Percentiles rank a stretch among this genome's conserved stretches.
Evolutionary conservation across 2,113 vertebrate species (phyloP).

Genomic region (Anhinga anhinga): DNA sequence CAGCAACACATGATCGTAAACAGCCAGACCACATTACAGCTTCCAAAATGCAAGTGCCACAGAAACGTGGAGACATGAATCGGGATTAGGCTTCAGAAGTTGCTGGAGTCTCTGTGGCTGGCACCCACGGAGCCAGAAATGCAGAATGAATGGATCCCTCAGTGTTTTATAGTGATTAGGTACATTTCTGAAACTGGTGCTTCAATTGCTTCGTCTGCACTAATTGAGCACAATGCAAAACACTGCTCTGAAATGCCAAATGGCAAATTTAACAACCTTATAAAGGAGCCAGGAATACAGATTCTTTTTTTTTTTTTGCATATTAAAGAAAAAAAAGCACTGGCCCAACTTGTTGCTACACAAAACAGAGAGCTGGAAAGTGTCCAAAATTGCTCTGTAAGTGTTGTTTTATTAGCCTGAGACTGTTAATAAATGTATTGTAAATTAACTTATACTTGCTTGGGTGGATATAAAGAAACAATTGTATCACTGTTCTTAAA

Average conservation of each 20-base stretch:
- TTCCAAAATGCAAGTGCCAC: conserved; percentile 6
- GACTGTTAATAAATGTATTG: conserved; percentile 61
- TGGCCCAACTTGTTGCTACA: conserved; percentile 22
- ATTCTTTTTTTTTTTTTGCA: conserved; percentile 14
- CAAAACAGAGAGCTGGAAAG: conserved; percentile 54
- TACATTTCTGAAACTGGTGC: conserved; percentile 37
- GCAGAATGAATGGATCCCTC: conserved; percentile 61
- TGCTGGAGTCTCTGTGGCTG: conserved; percentile 56
- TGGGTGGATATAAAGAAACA: conserved; percentile 42
- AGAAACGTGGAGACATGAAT: conserved; percentile 34
- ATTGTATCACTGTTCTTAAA: conserved; percentile 31
- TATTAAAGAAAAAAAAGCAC: conserved; percentile 19
- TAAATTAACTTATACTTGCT: conserved; percentile 55
- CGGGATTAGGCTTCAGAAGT: conserved; percentile 49
- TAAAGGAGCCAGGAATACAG: conserved; percentile 54
- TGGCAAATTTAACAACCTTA: conserved; percentile 63
- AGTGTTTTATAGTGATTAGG: conserved; percentile 60
- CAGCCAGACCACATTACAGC: neutral
- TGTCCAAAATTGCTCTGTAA: conserved; percentile 39
- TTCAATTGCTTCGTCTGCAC: neutral
- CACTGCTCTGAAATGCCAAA: conserved; percentile 56
- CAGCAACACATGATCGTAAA: neutral
- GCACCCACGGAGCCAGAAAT: conserved; percentile 56
- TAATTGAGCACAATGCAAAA: conserved; percentile 68
- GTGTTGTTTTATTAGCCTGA: conserved; percentile 52